These are phyloP conservation scores for Melanargia galathea DNA, from an alignment of 2,888 invertebrate species.

Conservation along the genomic window DNA sequence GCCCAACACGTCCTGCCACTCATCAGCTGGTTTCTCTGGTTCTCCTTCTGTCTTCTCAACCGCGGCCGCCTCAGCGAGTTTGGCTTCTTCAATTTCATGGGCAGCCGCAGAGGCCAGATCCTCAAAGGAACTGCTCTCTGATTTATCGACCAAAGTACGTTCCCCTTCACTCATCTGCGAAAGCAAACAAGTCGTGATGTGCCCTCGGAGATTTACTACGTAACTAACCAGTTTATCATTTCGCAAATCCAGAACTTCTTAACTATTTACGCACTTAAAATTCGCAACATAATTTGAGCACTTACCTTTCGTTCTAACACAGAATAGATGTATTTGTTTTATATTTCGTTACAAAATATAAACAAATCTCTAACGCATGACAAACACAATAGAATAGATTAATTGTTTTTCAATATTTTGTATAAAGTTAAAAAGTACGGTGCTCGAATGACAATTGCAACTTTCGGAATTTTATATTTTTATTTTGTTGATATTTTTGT, in stretches of 20 bases:
- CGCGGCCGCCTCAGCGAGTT: constrained; percentile 68
- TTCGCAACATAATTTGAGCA: constrained; percentile 41
- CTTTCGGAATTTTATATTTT: constrained; percentile 44
- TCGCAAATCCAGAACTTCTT: constrained; percentile 24
- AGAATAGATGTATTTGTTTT: constrained; percentile 35
- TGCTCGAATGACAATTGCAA: constrained; percentile 64
- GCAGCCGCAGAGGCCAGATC: constrained; percentile 83
- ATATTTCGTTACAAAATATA: constrained; percentile 34
- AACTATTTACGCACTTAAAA: constrained; percentile 14
- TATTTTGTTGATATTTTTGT: constrained; percentile 37
- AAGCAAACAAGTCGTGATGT: constrained; percentile 55
- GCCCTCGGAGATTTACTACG: constrained; percentile 46
- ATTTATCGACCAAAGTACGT: constrained; percentile 79
- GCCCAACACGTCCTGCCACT: constrained; percentile 90
- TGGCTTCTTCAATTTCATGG: constrained; percentile 79
- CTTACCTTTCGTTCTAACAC: constrained; percentile 36
- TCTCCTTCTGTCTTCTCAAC: constrained; percentile 56
- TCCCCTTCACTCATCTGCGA: constrained; percentile 76
- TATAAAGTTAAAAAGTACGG: constrained; percentile 36
- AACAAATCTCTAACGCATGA: constrained; percentile 38
- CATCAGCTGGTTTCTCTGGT: constrained; percentile 60
- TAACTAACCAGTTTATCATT: constrained; percentile 38
- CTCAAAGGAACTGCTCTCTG: constrained; percentile 86
- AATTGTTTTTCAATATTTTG: constrained; percentile 5
- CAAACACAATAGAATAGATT: constrained; percentile 36